These are phyloP conservation scores for Periparus ater DNA, from an alignment of 2,797 vertebrate species.

Conservation along the genomic window DNA sequence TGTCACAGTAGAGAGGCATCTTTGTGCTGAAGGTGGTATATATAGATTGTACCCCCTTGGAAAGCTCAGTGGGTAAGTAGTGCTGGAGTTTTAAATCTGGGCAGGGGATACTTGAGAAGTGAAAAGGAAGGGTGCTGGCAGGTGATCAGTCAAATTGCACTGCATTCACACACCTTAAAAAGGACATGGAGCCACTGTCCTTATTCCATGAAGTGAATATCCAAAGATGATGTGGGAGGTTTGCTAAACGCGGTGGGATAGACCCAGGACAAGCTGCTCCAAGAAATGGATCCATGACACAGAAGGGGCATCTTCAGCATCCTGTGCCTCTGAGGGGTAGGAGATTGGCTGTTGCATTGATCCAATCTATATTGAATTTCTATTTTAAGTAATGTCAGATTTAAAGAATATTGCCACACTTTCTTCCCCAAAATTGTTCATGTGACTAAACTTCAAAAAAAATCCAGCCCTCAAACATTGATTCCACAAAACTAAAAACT, in stretches of 20 bases:
- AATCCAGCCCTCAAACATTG: not conserved
- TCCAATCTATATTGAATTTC: not conserved
- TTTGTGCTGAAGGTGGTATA: not conserved
- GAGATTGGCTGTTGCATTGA: not conserved
- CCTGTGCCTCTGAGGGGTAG: not conserved
- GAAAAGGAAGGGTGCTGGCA: not conserved
- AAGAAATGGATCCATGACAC: fast-evolving
- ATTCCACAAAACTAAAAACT: not conserved
- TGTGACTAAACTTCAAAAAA: not conserved
- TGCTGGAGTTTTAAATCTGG: not conserved
- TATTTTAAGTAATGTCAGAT: not conserved
- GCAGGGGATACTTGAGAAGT: not conserved
- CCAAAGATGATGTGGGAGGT: not conserved
- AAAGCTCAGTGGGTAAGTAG: not conserved
- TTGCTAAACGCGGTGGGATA: not conserved
- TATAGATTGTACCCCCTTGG: not conserved
- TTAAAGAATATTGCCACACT: not conserved
- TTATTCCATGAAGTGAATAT: not conserved
- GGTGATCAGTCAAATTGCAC: not conserved
- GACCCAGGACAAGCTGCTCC: not conserved
- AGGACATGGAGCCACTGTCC: not conserved
- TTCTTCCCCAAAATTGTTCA: not conserved
- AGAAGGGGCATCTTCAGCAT: not conserved
- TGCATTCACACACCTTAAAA: fast-evolving
- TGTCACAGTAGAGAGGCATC: not conserved